Evolutionary conservation across 2,888 invertebrate genomes (phyloP), one percentile per base, ranked within the genome.

Genomic region (Clepsis dumicolana): DNA sequence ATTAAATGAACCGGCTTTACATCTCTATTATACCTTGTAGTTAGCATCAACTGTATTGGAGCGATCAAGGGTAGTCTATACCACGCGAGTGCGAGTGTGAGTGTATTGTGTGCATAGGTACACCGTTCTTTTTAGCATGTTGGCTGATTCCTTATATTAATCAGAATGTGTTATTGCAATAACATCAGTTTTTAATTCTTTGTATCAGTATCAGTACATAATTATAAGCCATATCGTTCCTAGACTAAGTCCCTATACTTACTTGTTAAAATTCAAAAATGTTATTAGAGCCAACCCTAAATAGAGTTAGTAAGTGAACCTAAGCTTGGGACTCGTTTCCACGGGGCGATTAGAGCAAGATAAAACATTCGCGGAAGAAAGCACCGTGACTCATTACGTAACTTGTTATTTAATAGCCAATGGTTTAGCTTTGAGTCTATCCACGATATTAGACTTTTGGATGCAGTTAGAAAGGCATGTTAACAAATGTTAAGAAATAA

Each of bases 351-450:
- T 70, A 74, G 82, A 86, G 74, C 74, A 80, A 76, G 87, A 85
- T 73, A 70, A 71, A 70, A 69, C 73, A 81, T 83, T 89, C 85
- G 87, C 90, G 89, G 90, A 90, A 91, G 91, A 91, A 90, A 90
- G 87, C 87, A 80, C 82, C 71, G 65, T 64, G 72, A 67, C 77
- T 79, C 72, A 80, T 90, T 89, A 88, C 82, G 84, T 85, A 91
- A 91, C 85, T 82, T 74, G 84, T 84, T 79, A 80, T 77, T 84
- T 81, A 84, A 87, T 87, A 85, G 79, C 74, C 79, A 80, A 84
- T 85, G 82, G 73, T 75, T 64, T 74, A 68, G 75, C 73, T 72
- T 75, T 68, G 73, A 21, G n/a, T 8, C 5, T 44, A 48, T 48
- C 12, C 12, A 48, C 21, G 12, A n/a, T 48, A 48, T 44, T 18